Conservation (phyloP, 1,140 invertebrate species). For the Aphis craccivora region DNA sequence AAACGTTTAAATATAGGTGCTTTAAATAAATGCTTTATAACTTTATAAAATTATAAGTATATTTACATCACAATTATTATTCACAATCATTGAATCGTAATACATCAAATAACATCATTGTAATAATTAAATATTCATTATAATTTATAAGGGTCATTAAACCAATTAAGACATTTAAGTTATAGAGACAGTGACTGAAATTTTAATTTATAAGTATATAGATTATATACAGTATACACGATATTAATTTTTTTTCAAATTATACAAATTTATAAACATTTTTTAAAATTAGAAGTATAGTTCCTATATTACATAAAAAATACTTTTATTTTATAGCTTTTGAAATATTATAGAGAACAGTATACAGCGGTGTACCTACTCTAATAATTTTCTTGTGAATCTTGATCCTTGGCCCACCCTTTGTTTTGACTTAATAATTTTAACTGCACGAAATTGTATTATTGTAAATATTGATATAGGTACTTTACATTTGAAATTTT, state of each 20-base stretch:
- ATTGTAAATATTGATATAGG: neutral
- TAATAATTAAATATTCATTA: neutral
- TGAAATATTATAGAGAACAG: neutral
- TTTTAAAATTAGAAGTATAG: neutral
- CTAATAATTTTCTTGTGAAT: neutral
- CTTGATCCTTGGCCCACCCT: neutral
- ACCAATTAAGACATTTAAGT: neutral
- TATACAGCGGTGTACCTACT: neutral
- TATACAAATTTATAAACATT: neutral
- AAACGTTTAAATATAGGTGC: constrained; percentile 4
- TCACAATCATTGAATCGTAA: neutral
- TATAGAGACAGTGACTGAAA: neutral
- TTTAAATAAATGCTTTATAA: neutral
- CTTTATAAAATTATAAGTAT: neutral
- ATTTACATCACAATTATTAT: neutral
- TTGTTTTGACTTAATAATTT: neutral
- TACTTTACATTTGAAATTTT: neutral
- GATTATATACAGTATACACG: too few relatives aligned
- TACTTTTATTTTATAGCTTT: neutral
- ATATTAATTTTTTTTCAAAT: neutral
- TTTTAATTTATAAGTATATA: too few relatives aligned
- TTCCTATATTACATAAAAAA: neutral
- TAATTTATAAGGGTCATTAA: neutral
- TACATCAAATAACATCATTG: neutral
- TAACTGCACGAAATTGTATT: neutral